Evolutionary conservation across 2,113 vertebrate species (phyloP).

Genomic region (Macroglossus sobrinus): DNA sequence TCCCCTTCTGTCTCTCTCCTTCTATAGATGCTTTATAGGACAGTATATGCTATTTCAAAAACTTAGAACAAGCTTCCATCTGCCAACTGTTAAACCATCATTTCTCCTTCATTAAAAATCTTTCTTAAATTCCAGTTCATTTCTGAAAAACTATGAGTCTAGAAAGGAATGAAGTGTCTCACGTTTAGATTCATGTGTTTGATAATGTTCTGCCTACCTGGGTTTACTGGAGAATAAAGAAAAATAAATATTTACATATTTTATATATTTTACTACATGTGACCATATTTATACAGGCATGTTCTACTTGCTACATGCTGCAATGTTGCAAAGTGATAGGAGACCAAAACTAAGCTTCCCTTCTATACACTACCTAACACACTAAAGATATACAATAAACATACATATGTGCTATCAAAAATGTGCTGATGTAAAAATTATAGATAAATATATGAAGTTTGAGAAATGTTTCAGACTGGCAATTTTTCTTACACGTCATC

Average conservation of each 20-base stretch:
- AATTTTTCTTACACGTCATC: neutral
- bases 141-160: slow-evolving; percentile 49
- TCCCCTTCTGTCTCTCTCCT: slow-evolving; percentile 53
- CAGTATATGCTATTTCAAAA: slow-evolving; percentile 67
- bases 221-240: slow-evolving; percentile 7
- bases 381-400: neutral
- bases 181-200: slow-evolving; percentile 27
- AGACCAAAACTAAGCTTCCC: neutral
- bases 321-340: neutral
- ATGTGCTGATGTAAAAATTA: neutral
- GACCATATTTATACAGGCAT: neutral
- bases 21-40: slow-evolving; percentile 53
- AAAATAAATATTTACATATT: neutral
- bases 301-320: neutral
- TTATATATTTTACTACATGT: neutral
- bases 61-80: slow-evolving; percentile 53
- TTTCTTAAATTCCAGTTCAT: slow-evolving; percentile 50
- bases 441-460: neutral
- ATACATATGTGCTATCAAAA: neutral
- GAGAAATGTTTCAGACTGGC: neutral
- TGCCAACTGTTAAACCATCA: slow-evolving; percentile 69
- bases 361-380: neutral
- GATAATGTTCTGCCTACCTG: neutral
- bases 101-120: slow-evolving; percentile 64
- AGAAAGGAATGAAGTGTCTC: slow-evolving; percentile 6